A percentile compares a stretch with the other conserved stretches of the same genome.
Conservation (phyloP, 1,140 invertebrate species). For the Caenorhabditis inopinata region DNA sequence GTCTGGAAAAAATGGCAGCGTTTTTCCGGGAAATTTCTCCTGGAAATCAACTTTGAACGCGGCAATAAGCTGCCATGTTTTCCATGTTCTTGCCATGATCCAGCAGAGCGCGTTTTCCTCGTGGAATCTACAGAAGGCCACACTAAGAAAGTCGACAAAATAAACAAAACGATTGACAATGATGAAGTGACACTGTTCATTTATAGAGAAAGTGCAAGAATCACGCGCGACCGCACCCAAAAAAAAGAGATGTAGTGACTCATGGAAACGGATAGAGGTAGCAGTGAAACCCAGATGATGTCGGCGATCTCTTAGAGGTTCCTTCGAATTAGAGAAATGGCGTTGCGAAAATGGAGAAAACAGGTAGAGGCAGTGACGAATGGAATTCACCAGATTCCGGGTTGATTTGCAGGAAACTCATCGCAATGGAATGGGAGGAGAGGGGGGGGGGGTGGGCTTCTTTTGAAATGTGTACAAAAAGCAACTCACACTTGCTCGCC, state of each 20-base stretch:
- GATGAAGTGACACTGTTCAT: slow-evolving; percentile 2
- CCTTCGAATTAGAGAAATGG: neutral
- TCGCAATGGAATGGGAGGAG: neutral
- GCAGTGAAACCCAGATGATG: slow-evolving; percentile 5
- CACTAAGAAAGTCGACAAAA: neutral
- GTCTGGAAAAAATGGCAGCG: too few species aligned
- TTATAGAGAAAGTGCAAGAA: slow-evolving; percentile 16
- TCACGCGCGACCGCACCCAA: slow-evolving; percentile 28
- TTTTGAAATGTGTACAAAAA: slow-evolving; percentile 6
- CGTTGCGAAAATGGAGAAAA: neutral
- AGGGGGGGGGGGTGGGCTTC: too few species aligned
- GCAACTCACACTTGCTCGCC: slow-evolving; percentile 15
- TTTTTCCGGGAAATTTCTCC: too few species aligned
- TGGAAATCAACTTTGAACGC: too few species aligned
- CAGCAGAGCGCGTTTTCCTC: neutral
- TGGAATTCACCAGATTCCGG: neutral
- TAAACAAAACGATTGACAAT: slow-evolving; percentile 8
- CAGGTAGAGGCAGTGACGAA: slow-evolving; percentile 8
- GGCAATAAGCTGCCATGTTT: too few species aligned
- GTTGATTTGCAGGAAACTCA: neutral
- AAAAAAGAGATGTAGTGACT: slow-evolving; percentile 17
- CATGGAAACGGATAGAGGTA: slow-evolving; percentile 19
- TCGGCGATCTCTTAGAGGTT: slow-evolving; percentile 9
- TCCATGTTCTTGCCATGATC: neutral
- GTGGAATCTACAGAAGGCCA: too few species aligned